A percentile compares a stretch with the other conserved stretches of the same genome.
Evolutionary conservation across 2,113 vertebrate species (phyloP).

Genomic region (Gymnarchus niloticus): DNA sequence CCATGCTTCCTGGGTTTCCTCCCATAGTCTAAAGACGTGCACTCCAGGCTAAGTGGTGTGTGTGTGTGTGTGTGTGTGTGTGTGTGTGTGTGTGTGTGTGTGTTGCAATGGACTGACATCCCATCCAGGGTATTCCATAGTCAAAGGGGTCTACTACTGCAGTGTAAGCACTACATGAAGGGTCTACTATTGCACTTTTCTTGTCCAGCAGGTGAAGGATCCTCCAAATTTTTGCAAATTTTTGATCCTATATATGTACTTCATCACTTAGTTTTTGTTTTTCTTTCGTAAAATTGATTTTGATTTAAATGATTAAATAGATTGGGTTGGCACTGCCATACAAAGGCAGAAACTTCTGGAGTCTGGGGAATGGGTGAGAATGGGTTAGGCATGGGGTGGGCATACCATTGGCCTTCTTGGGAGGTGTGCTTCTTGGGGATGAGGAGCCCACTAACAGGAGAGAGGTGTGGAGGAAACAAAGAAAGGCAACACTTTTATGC

Average conservation of each 20-base stretch:
- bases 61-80: too few species aligned
- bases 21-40: too few species aligned
- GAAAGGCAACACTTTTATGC: neutral
- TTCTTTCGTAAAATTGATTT: neutral
- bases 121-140: neutral
- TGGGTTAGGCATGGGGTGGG: neutral
- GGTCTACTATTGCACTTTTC: too few species aligned
- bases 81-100: too few species aligned
- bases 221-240: too few species aligned
- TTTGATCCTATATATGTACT: neutral
- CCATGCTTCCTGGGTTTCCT: too few species aligned
- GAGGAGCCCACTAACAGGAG: conserved; percentile 3
- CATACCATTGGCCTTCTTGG: conserved; percentile 19
- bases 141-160: too few species aligned
- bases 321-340: neutral
- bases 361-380: neutral
- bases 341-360: neutral
- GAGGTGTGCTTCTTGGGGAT: neutral
- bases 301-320: neutral
- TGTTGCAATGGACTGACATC: neutral
- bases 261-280: neutral
- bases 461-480: neutral
- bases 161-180: too few species aligned
- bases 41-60: too few species aligned
- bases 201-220: too few species aligned